Base-by-base conservation (phyloP, 2,888 invertebrate genomes). In the Tachina grossa region DNA sequence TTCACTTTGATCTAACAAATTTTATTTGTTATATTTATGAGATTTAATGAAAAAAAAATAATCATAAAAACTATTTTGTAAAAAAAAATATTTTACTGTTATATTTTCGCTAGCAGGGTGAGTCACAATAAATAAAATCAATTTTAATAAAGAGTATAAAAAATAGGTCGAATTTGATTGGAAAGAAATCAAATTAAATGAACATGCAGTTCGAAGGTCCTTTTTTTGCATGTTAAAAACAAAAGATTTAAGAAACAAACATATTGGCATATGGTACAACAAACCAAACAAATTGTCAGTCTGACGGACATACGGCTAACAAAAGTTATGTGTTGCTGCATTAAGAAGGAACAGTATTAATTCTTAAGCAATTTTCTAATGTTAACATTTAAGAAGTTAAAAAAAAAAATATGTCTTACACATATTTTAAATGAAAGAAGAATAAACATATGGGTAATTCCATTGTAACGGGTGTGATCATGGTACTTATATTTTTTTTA, bases 101-200 rank as follows among this genome's bases (percentile, higher is more conserved):
- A 63, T 19, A 22, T 74, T 65, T 11, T n/a, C n/a, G 19, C 16
- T 69, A 14, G 11, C 69, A 85, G 75, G 79, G 82, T 85, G 85
- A 85, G 79, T 85, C 85, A 83, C 71, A 65, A 55, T 80, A 75
- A 49, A 61, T 55, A 75, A 81, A 66, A 68, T 77, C 61, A 68
- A 39, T 9, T 76, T 43, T 59, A 51, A 9, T 45, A 69, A 69
- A 45, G 31, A 49, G 13, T 49, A 68, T n/a, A 39, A 57, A 72
- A 85, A 85, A 82, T 69, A 55, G 78, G 85, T 85, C 78, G 79
- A 85, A 82, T 85, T 65, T 76, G 79, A 65, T 79, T 85, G 83
- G 59, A 16, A 63, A 51, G 45, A 59, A 66, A 74, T 80, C 65
- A 81, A 85, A 57, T 82, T 51, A 66, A 77, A 39, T 75, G 49